Conservation (phyloP, 2,888 invertebrate species). For the Trissolcus brochymenae region DNA sequence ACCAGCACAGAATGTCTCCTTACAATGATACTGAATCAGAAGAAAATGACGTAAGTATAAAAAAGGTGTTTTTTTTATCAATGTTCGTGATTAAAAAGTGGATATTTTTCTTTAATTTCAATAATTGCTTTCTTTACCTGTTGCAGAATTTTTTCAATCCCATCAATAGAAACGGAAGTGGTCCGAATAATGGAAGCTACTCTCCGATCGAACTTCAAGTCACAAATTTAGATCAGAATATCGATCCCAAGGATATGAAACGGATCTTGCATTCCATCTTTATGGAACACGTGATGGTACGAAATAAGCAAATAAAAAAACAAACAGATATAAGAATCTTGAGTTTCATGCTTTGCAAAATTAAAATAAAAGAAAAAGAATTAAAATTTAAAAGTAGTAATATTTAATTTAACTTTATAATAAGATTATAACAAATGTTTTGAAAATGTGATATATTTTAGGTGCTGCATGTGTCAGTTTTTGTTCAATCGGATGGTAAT, state of each 20-base stretch:
- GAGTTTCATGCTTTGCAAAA: no score
- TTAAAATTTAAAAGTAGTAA: no score
- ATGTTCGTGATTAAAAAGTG: background rate
- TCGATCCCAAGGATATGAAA: conserved; percentile 82
- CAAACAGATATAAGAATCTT: background rate
- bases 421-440: no score
- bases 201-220: conserved; percentile 81
- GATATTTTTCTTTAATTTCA: background rate
- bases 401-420: no score
- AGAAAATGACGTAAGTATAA: conserved; percentile 69
- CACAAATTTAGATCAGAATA: conserved; percentile 84
- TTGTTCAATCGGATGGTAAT: conserved; percentile 82
- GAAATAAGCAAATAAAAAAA: background rate
- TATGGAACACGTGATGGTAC: conserved; percentile 81
- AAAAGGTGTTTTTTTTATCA: no score
- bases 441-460: conserved; percentile 63
- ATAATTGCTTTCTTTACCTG: background rate
- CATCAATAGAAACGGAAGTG: conserved; percentile 66
- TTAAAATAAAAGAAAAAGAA: no score
- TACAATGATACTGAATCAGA: conserved; percentile 70
- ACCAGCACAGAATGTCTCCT: conserved; percentile 66
- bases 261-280: conserved; percentile 81
- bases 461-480: conserved; percentile 81
- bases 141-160: conserved; percentile 74
- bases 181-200: conserved; percentile 63